phyloP scores from a whole-genome alignment of 2,113 vertebrate genomes.

The Neodon shergylaensis region DNA sequence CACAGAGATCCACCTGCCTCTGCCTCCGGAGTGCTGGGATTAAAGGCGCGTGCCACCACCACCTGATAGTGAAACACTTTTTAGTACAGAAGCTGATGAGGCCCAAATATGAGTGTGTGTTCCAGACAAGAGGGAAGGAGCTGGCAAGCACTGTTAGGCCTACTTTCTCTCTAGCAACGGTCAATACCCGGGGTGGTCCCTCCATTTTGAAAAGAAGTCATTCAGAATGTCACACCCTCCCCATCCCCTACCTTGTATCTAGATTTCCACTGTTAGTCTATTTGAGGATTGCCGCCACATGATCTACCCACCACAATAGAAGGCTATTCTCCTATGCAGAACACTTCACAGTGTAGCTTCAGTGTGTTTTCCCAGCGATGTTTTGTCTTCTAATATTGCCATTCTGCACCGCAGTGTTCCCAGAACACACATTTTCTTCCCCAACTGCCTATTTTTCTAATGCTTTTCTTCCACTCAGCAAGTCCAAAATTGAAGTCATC shows the following conservation, averaged over 20 bases:
- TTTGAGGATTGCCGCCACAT: slow-evolving; percentile 9
- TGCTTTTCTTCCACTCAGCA: background rate
- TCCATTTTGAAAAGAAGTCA: background rate
- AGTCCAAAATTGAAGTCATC: background rate
- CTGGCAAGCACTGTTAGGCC: background rate
- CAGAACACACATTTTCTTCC: background rate
- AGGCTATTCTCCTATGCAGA: background rate
- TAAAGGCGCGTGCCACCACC: background rate
- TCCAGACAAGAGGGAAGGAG: background rate
- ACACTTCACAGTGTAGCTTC: background rate
- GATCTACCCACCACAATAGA: background rate
- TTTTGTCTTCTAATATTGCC: background rate
- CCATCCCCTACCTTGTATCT: background rate
- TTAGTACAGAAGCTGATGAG: background rate
- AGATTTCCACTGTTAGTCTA: background rate
- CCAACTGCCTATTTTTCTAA: background rate
- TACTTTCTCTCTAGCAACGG: background rate
- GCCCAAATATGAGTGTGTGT: background rate
- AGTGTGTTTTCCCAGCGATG: background rate
- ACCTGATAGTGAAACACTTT: background rate
- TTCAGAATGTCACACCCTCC: background rate
- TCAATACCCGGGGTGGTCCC: background rate
- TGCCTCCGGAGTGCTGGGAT: background rate
- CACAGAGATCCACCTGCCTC: background rate
- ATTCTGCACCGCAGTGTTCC: background rate